Base-by-base conservation (phyloP, 2,113 vertebrate species). In the Cinclus cinclus region DNA sequence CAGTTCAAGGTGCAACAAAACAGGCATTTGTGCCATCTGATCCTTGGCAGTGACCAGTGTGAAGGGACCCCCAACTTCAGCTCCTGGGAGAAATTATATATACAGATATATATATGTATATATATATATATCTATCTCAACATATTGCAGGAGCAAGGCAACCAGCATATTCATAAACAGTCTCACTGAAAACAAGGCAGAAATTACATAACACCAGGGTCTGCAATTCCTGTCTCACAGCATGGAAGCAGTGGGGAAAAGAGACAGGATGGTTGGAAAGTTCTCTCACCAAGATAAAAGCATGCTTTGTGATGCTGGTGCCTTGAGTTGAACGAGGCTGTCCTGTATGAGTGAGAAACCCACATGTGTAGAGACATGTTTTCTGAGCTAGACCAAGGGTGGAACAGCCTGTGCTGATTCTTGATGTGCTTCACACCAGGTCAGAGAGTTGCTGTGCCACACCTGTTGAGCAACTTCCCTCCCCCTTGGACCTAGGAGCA, bases 291-390 rank as follows among this genome's bases (percentile, higher is more conserved):
- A 3, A 27, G 28, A 6, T 20, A 28, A 77, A 87, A 10, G 13
- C 6, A 64, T 18, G 21, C 7, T 69, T 65, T 67, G 31, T 22
- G 28, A 19, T 59, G 39, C 56, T 74, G 50, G 17, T 73, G 27
- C 17, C 15, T 13, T 15, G 63, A 55, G 20, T 8, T 76, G n/a
- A 22, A 12, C 19, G 30, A 49, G 15, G n/a, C n/a, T 58, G 59
- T n/a, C 27, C 16, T 30, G 20, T 15, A 23, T 2, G 17, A 52
- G 30, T 5, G 17, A n/a, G 46, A 44, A 65, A 27, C 20, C 41
- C 60, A 60, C 15, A 4, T 12, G 28, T 27, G 1, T 1, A 23
- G 47, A 2, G 15, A 23, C 0, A 0, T 3, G 23, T 33, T 35
- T 55, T 42, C 60, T 21, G 25, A 59, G 52, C 44, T 22, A 56